Evolutionary conservation across 2,888 invertebrate species (phyloP).

Genomic region (Hydrotaea cyrtoneurina): DNA sequence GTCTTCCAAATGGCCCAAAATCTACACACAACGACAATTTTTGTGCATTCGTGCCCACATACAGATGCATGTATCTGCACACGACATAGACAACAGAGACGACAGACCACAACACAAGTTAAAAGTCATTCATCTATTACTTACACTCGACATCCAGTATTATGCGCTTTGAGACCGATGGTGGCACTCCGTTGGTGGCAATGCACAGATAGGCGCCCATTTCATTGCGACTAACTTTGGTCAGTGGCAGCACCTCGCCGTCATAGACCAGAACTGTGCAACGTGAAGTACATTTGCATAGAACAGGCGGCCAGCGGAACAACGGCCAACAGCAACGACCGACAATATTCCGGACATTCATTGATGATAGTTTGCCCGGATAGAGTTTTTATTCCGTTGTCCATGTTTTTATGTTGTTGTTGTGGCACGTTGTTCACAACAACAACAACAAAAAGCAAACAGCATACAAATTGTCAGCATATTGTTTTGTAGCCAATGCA

Average conservation of each 20-base stretch:
- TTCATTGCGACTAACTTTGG: slow-evolving; percentile 92
- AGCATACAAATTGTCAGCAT: slow-evolving; percentile 59
- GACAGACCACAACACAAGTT: slow-evolving; percentile 52
- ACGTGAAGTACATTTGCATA: not conserved
- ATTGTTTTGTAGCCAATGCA: slow-evolving; percentile 44
- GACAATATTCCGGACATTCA: slow-evolving; percentile 55
- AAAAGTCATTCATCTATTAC: slow-evolving; percentile 69
- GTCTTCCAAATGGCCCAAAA: slow-evolving; percentile 21
- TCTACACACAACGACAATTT: not conserved
- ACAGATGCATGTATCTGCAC: not conserved
- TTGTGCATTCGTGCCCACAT: not conserved
- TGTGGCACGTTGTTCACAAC: not conserved
- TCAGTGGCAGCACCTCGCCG: slow-evolving; percentile 91
- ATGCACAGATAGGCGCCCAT: slow-evolving; percentile 81
- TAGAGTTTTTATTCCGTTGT: slow-evolving; percentile 46
- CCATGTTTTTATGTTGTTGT: slow-evolving; percentile 36
- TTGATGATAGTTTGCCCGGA: slow-evolving; percentile 47
- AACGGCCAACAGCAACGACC: slow-evolving; percentile 11
- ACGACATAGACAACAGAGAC: not conserved
- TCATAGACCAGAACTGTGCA: slow-evolving; percentile 89
- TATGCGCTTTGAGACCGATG: slow-evolving; percentile 95
- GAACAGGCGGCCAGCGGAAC: not conserved
- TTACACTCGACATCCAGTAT: slow-evolving; percentile 94
- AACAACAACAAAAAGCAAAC: slow-evolving; percentile 6
- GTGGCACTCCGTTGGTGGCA: slow-evolving; percentile 90